These are phyloP conservation scores for Germaria angustata DNA, from an alignment of 2,888 invertebrate genomes.

Conservation along the genomic window DNA sequence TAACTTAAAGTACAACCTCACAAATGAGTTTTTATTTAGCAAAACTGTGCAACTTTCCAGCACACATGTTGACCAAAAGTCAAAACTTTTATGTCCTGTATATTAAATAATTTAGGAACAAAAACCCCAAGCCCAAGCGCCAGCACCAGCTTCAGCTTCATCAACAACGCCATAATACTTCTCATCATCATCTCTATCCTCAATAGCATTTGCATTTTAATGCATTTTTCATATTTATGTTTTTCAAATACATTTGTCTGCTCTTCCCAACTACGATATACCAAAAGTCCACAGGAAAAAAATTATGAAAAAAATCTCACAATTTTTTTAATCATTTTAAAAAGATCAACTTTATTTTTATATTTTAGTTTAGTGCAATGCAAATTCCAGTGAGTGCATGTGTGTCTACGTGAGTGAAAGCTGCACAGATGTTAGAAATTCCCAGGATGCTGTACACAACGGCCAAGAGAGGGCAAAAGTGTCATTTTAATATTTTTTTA, in stretches of 20 bases:
- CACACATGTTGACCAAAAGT: constrained; percentile 57
- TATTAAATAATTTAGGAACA: constrained; percentile 40
- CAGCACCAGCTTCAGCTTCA: constrained; percentile 2
- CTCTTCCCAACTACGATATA: neutral
- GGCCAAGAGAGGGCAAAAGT: constrained; percentile 51
- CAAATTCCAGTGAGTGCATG: neutral
- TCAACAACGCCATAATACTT: neutral
- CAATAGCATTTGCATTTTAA: constrained; percentile 58
- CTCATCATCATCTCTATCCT: constrained; percentile 5
- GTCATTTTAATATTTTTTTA: constrained; percentile 58
- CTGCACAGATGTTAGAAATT: constrained; percentile 54
- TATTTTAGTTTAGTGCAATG: constrained; percentile 9
- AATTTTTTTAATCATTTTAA: constrained; percentile 48
- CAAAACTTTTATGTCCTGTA: constrained; percentile 46
- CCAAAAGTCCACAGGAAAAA: neutral
- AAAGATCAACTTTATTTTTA: constrained; percentile 38
- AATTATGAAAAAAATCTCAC: constrained; percentile 32
- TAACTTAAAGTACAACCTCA: constrained; percentile 6
- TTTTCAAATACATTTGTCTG: constrained; percentile 3
- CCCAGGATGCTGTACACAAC: constrained; percentile 38
- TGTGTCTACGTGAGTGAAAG: constrained; percentile 27
- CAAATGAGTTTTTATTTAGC: neutral
- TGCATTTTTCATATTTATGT: constrained; percentile 55
- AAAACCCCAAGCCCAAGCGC: neutral
- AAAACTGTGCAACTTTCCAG: constrained; percentile 15